Conservation (phyloP, 2,888 invertebrate genomes). For the Agrotis clavis region DNA sequence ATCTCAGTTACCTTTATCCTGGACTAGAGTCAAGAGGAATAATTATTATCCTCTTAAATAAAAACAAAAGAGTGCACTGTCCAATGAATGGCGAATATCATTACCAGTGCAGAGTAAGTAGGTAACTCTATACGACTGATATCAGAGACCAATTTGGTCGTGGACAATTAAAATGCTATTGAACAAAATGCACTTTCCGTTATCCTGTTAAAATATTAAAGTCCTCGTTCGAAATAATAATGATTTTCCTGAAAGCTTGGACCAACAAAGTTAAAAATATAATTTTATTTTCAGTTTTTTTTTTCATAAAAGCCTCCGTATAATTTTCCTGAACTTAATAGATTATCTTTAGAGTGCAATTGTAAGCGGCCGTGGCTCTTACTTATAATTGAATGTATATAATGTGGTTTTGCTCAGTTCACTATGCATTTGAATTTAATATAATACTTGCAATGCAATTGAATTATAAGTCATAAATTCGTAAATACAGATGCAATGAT, state of each 20-base stretch:
- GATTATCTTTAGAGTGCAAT: slow-evolving; percentile 24
- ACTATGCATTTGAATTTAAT: no score
- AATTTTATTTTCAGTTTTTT: slow-evolving; percentile 27
- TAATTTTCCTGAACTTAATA: not conserved
- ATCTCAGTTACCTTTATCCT: no score
- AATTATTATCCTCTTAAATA: no score
- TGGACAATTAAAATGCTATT: slow-evolving; percentile 6
- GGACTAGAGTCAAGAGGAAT: no score
- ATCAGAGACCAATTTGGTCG: not conserved
- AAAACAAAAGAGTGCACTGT: no score
- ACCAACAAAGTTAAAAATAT: slow-evolving; percentile 13
- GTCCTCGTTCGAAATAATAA: slow-evolving; percentile 14
- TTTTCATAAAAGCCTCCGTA: not conserved
- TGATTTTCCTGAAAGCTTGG: slow-evolving; percentile 29
- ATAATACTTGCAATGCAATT: no score
- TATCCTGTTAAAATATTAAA: slow-evolving; percentile 17
- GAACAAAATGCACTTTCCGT: slow-evolving; percentile 8
- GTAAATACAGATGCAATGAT: no score
- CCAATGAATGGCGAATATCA: no score
- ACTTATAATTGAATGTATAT: not conserved
- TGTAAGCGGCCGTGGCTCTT: not conserved
- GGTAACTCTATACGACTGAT: no score
- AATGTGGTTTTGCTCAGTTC: no score
- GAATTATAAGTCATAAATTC: no score
- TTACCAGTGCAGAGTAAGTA: no score